These are phyloP conservation scores for Hippopotamyrus pictus DNA, from an alignment of 2,797 vertebrate species.

Conservation along the genomic window DNA sequence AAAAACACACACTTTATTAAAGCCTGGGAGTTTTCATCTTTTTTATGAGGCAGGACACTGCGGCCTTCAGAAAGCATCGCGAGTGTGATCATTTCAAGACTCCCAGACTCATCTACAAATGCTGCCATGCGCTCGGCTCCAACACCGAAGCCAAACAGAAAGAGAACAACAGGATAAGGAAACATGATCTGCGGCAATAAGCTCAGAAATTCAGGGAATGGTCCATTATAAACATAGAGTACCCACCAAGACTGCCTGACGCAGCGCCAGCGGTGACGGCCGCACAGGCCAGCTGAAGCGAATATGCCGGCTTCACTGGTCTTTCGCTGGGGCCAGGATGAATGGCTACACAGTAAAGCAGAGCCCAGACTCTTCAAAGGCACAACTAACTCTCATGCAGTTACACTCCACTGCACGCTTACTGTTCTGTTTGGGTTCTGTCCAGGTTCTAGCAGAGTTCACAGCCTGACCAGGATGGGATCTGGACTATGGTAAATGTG, in stretches of 20 bases:
- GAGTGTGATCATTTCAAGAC: background rate
- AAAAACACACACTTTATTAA: background rate
- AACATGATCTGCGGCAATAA: background rate
- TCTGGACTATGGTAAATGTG: background rate
- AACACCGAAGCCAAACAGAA: background rate
- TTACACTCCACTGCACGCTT: background rate
- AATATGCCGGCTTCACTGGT: background rate
- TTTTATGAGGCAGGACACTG: background rate
- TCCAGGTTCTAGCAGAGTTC: background rate
- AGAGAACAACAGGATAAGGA: background rate
- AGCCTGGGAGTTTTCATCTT: background rate
- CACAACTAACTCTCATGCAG: background rate
- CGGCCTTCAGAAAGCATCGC: background rate
- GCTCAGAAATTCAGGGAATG: background rate
- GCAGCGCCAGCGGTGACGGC: background rate
- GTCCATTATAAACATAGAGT: conserved; percentile 3
- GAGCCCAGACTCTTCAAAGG: background rate
- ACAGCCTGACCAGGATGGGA: background rate
- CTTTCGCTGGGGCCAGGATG: background rate
- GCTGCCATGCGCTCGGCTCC: background rate
- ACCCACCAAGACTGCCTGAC: background rate
- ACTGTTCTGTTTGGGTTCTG: background rate
- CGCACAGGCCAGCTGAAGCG: background rate
- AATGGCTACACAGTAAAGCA: background rate
- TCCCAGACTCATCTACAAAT: background rate